Evolutionary conservation across 1,140 invertebrate genomes (phyloP).

Genomic region (Drosophila leontia): DNA sequence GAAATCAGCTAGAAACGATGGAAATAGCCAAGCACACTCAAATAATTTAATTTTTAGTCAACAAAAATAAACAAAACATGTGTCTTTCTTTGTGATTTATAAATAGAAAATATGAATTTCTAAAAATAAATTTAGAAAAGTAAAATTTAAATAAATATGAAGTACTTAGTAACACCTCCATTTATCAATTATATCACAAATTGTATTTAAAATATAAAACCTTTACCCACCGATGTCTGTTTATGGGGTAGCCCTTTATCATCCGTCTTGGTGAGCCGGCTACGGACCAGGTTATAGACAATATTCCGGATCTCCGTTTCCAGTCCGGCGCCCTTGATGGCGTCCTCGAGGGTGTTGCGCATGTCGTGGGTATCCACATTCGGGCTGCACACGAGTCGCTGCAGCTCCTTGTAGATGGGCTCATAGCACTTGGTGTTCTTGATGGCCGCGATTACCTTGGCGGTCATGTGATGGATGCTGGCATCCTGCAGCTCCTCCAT

Average conservation of each 20-base stretch:
- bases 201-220: not conserved
- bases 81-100: not conserved
- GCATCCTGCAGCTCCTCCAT: conserved; percentile 87
- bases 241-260: conserved; percentile 41
- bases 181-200: not conserved
- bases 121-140: not conserved
- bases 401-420: conserved; percentile 87
- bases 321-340: conserved; percentile 90
- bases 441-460: conserved; percentile 88
- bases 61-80: not conserved
- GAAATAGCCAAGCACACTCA: not conserved
- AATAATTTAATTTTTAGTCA: not conserved
- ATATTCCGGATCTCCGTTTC: conserved; percentile 93
- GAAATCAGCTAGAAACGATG: not conserved
- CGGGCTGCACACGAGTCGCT: conserved; percentile 88
- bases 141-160: not conserved
- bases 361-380: conserved; percentile 91
- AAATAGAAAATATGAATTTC: not conserved
- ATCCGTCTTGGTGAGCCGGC: conserved; percentile 53
- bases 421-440: conserved; percentile 88
- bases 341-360: conserved; percentile 89
- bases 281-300: conserved; percentile 91
- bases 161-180: not conserved
- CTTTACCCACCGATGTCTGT: conserved; percentile 43
- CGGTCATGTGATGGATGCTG: conserved; percentile 87